A percentile compares a stretch with the other conserved stretches of the same genome.
Conservation (phyloP, 2,113 vertebrate species). For the Holacanthus passer region DNA sequence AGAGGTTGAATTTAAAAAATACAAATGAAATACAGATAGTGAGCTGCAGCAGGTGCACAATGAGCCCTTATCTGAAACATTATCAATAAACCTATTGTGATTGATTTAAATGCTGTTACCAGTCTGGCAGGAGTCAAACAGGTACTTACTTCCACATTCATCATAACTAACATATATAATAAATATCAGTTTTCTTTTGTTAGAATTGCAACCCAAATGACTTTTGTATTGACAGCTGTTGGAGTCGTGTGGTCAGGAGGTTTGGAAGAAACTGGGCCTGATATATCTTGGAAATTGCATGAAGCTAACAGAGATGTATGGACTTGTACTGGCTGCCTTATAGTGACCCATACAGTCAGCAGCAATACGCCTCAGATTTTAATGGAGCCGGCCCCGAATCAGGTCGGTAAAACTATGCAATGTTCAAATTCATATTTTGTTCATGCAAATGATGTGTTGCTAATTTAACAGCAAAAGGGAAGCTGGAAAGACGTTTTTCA, state of each 20-base stretch:
- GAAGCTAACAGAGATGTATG: background rate
- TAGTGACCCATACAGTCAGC: conserved; percentile 7
- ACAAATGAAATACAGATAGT: background rate
- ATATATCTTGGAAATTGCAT: conserved; percentile 16
- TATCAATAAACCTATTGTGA: no score
- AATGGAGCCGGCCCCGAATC: background rate
- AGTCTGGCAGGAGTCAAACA: conserved; percentile 1
- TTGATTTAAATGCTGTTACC: conserved; percentile 11
- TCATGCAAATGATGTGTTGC: conserved; percentile 6
- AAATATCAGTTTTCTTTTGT: background rate
- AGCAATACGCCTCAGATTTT: background rate
- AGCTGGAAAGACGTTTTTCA: background rate
- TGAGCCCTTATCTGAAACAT: no score
- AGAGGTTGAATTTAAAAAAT: background rate
- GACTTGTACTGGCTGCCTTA: background rate
- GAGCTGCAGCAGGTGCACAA: conserved; percentile 3
- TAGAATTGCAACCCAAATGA: background rate
- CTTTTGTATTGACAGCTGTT: background rate
- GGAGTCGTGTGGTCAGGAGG: background rate
- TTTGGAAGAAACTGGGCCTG: conserved; percentile 4
- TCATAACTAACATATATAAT: background rate
- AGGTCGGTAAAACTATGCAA: conserved; percentile 13
- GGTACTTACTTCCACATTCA: background rate
- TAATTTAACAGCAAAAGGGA: background rate
- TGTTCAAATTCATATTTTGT: conserved; percentile 8